Conservation (phyloP, 1,140 invertebrate species). For the Yoshiicerus persimilis region DNA sequence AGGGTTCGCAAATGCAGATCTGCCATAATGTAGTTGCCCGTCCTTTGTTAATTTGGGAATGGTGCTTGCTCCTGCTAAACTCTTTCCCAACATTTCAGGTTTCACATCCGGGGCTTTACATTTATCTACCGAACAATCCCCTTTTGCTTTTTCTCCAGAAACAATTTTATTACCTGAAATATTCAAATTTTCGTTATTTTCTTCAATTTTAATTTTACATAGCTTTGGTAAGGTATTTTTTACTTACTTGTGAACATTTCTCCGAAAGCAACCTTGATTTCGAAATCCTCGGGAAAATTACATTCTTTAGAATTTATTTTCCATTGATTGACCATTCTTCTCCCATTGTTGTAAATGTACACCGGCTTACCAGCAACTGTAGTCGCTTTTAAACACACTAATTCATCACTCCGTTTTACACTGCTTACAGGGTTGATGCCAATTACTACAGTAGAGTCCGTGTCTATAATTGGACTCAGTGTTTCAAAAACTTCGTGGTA, state of each 20-base stretch:
- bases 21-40: not conserved
- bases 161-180: not conserved
- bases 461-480: not conserved
- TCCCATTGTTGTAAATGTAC: not conserved
- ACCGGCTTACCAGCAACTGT: not conserved
- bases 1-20: not conserved
- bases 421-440: not conserved
- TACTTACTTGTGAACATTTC: not conserved
- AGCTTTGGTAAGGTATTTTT: too few relatives aligned
- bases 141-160: not conserved
- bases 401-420: not conserved
- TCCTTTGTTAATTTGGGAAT: not conserved
- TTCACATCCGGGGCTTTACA: not conserved
- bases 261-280: not conserved
- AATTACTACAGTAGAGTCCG: not conserved
- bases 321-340: not conserved
- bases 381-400: not conserved
- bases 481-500: not conserved
- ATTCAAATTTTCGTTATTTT: too few relatives aligned
- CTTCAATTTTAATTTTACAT: too few relatives aligned
- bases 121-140: not conserved
- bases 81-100: not conserved
- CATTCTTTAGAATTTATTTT: not conserved
- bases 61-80: not conserved
- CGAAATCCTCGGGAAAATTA: not conserved